phyloP scores from a whole-genome alignment of 2,797 vertebrate species.

The Myioborus miniatus region DNA sequence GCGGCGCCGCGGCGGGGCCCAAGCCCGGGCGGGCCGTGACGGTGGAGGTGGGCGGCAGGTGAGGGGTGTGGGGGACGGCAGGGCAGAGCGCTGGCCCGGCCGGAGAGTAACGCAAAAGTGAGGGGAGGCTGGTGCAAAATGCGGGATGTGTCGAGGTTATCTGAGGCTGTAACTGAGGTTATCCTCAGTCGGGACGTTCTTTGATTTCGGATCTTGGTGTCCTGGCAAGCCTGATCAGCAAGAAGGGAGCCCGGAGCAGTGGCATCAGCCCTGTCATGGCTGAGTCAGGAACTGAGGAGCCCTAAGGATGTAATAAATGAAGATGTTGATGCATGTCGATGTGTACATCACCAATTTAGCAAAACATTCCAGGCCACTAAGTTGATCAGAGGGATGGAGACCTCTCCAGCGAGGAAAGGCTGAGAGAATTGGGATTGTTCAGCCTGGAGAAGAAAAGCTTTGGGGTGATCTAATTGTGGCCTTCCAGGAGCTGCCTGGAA shows the following conservation, averaged over 20 bases:
- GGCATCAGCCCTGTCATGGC: background rate
- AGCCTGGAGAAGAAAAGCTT: background rate
- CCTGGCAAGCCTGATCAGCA: background rate
- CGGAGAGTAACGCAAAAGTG: too few relatives aligned
- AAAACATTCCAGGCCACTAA: background rate
- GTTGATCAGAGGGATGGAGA: background rate
- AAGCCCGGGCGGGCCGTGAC: background rate
- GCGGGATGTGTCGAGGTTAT: background rate
- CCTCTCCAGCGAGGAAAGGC: background rate
- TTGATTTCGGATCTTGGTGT: background rate
- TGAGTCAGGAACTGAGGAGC: background rate
- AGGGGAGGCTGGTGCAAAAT: background rate
- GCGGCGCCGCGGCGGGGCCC: background rate
- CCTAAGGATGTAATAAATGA: background rate
- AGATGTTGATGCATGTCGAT: accelerated
- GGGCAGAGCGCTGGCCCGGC: too few relatives aligned
- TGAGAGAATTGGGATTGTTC: background rate
- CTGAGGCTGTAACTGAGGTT: too few relatives aligned
- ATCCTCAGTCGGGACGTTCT: too few relatives aligned
- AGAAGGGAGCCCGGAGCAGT: accelerated
- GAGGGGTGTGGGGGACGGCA: background rate
- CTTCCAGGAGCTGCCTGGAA: background rate
- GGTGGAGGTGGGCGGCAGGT: background rate
- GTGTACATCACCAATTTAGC: background rate
- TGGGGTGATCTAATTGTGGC: background rate